Base-by-base conservation (phyloP, 1,140 invertebrate species). In the Cecropterus lyciades region DNA sequence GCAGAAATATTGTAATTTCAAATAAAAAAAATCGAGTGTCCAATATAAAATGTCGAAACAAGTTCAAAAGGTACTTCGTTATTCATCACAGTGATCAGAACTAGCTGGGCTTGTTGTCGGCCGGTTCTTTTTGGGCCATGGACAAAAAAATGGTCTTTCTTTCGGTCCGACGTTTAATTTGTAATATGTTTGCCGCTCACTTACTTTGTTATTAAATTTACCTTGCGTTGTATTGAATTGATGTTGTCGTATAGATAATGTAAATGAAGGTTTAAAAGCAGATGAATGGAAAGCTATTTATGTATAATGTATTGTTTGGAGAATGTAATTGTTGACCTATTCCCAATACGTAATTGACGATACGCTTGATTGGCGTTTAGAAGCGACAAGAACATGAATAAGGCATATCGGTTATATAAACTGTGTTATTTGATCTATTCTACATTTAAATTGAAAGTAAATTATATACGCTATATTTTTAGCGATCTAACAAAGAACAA, bases 61-160 rank as follows among this genome's bases (percentile, higher is more conserved):
- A 42, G 52, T 57, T 60, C 24, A 55, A 43, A 59, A 66, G 15
- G 15, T 46, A 55, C 48, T 72, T 68, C 27, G 45, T 70, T 70
- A 77, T 74, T 77, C 64, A 75, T 70, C 69, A 67, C 70, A 72
- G 73, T 57, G 52, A 72, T 75, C 68, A 78, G 55, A 80, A 63
- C 74, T 56, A 65, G 67, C 66, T 72, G 67, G 74, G 72, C 70
- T 67, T 56, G 73, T 65, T 66, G 70, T 65, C 49, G 68, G 74
- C 79, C 75, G 79, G 79, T 83, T 81, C 72, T 84, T 85, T 85
- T 81, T 69, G 77, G 81, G 80, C 78, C 81, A 84, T 56, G 82
- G 74, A 74, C 77, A 77, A 70, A 80, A 74, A 74, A 79, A 75
- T 67, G 52, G 63, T 75, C 70, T 70, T 77, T 73, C 53, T 69